Evolutionary conservation across 2,888 invertebrate genomes (phyloP).

Genomic region (Prosopocoilus inquinatus): DNA sequence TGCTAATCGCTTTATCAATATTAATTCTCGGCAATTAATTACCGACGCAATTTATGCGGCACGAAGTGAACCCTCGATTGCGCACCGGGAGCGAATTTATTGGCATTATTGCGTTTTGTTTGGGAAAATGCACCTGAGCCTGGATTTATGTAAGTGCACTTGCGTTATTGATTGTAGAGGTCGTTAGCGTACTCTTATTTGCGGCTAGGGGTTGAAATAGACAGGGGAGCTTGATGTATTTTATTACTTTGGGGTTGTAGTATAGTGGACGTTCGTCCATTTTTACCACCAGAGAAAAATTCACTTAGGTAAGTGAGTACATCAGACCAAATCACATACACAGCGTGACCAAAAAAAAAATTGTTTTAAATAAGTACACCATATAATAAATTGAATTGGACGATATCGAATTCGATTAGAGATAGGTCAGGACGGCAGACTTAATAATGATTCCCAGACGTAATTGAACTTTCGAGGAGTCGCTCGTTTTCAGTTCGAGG

Average conservation of each 20-base stretch:
- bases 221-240: slow-evolving; percentile 32
- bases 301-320: background rate
- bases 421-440: background rate
- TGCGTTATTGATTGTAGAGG: slow-evolving; percentile 41
- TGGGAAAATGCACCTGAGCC: slow-evolving; percentile 41
- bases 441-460: background rate
- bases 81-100: slow-evolving; percentile 20
- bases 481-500: background rate
- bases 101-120: slow-evolving; percentile 30
- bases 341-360: background rate
- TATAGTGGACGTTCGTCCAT: background rate
- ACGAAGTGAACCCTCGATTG: slow-evolving; percentile 12
- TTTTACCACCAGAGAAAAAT: background rate
- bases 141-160: slow-evolving; percentile 42
- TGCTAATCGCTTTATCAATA: slow-evolving; percentile 16
- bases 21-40: slow-evolving; percentile 20
- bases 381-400: too few species aligned
- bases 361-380: too few species aligned
- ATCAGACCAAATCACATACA: background rate
- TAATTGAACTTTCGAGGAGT: slow-evolving; percentile 1
- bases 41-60: slow-evolving; percentile 15
- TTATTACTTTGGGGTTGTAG: slow-evolving; percentile 23
- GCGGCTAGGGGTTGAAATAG: slow-evolving; percentile 34
- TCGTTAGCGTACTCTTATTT: slow-evolving; percentile 41
- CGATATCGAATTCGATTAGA: too few species aligned